Evolutionary conservation across 2,113 vertebrate genomes (phyloP).

Genomic region (Oceanites oceanicus): DNA sequence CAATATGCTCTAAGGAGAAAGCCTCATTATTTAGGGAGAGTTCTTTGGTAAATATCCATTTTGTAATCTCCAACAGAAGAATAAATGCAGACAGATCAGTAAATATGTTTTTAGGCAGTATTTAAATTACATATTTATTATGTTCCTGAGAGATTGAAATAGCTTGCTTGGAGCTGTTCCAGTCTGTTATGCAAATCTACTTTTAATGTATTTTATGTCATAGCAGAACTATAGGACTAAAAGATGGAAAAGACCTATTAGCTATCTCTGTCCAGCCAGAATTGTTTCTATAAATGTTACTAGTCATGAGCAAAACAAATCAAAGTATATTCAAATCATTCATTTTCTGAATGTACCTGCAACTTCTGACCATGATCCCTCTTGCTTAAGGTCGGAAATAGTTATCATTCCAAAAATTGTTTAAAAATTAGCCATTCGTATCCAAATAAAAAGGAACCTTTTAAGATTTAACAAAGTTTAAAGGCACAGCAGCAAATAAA

Average conservation of each 20-base stretch:
- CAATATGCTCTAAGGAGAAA: background rate
- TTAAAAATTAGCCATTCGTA: background rate
- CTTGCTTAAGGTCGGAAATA: background rate
- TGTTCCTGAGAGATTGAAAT: conserved; percentile 9
- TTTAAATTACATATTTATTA: conserved; percentile 27
- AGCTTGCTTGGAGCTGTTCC: background rate
- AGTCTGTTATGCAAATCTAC: background rate
- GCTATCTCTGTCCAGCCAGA: background rate
- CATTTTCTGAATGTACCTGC: background rate
- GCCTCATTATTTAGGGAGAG: background rate
- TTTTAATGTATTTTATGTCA: conserved; percentile 27
- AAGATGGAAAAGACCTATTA: background rate
- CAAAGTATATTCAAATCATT: background rate
- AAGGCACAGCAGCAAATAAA: background rate
- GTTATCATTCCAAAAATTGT: background rate
- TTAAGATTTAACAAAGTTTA: background rate
- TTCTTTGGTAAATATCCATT: background rate
- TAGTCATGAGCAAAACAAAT: background rate
- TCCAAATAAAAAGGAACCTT: background rate
- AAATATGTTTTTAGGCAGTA: background rate
- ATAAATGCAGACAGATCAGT: background rate
- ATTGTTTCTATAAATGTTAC: background rate
- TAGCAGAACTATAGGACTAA: background rate
- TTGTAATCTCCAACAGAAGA: background rate
- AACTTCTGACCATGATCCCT: background rate